Evolutionary conservation across 2,888 invertebrate species (phyloP), one percentile per base, ranked within the genome.

Genomic region (Perizoma affinitatum): DNA sequence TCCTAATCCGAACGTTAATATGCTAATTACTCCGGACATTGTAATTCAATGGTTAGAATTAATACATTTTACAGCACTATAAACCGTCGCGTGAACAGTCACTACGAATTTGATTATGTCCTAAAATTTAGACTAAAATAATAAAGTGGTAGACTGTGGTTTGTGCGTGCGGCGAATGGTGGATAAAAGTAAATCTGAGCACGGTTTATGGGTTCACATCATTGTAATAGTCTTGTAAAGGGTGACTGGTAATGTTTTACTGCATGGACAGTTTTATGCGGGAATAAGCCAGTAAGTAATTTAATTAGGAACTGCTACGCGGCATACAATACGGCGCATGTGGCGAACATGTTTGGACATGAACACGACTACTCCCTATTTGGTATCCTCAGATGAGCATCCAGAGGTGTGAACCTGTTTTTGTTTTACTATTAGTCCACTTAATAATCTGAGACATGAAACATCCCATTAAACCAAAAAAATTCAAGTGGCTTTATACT

Each of bases 151-250:
- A 72, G 77, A 82, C 76, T 82, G 75, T 71, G 70, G 71, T 54
- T 56, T 52, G 69, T 61, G 71, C 71, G 67, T 74, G 73, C 80
- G 74, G 69, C 78, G 79, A 80, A 82, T 75, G 67, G 68, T 73
- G 60, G 68, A 71, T 74, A 77, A 79, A 76, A 79, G 79, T 82
- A 83, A 82, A 83, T 82, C 77, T 77, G 70, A 80, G 73, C 76
- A 75, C 75, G 76, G 71, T 83, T 84, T 85, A 83, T 80, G 73
- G 76, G 68, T 71, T 73, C 74, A 79, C 80, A 80, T 82, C 78
- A 82, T 84, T 79, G 80, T 84, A 80, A 83, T 83, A 78, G 82
- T 78, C 78, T 78, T 83, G 80, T 83, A 84, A 83, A 83, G 78
- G 81, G 78, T 73, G 76, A 75, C 74, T 79, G 74, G 76, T 79